A percentile compares a stretch with the other conserved stretches of the same genome.
These are phyloP conservation scores for Sebastes elongatus DNA, from an alignment of 2,797 vertebrate species.

Conservation along the genomic window DNA sequence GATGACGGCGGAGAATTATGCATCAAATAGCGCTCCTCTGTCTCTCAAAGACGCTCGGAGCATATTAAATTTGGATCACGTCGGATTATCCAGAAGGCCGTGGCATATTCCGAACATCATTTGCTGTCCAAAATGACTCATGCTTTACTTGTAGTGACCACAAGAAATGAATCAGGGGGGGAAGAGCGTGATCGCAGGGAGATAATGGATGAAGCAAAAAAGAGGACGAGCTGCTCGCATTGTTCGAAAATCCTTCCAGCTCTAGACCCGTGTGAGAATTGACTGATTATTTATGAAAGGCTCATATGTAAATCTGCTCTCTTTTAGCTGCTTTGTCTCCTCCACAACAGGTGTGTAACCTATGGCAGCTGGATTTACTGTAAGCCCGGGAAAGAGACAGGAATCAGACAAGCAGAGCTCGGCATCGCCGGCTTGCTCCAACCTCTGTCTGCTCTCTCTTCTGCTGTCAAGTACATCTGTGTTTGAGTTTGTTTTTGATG, in stretches of 20 bases:
- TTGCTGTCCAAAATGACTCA: slow-evolving; percentile 18
- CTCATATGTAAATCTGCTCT: slow-evolving; percentile 9
- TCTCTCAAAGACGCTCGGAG: slow-evolving; percentile 36
- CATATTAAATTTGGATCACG: slow-evolving; percentile 53
- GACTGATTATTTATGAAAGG: slow-evolving; percentile 27
- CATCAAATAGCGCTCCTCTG: slow-evolving; percentile 23
- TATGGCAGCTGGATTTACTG: slow-evolving; percentile 30
- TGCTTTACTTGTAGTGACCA: background rate
- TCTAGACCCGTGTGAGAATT: background rate
- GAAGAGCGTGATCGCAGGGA: background rate
- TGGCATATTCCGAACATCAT: slow-evolving; percentile 10
- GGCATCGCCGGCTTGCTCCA: background rate
- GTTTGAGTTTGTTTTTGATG: slow-evolving; percentile 49
- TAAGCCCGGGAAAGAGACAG: slow-evolving; percentile 22
- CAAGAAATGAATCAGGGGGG: background rate
- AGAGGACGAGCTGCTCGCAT: background rate
- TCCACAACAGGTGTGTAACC: slow-evolving; percentile 37
- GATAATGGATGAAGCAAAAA: background rate
- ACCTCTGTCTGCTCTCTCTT: slow-evolving; percentile 13
- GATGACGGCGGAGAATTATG: slow-evolving; percentile 34
- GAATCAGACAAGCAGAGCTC: slow-evolving; percentile 26
- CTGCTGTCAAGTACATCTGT: slow-evolving; percentile 42
- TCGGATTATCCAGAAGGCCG: slow-evolving; percentile 46
- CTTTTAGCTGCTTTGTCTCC: slow-evolving; percentile 15
- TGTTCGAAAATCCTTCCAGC: background rate